These are phyloP conservation scores for Pycnomerus fuliginosus DNA, from an alignment of 2,888 invertebrate species.

Conservation along the genomic window DNA sequence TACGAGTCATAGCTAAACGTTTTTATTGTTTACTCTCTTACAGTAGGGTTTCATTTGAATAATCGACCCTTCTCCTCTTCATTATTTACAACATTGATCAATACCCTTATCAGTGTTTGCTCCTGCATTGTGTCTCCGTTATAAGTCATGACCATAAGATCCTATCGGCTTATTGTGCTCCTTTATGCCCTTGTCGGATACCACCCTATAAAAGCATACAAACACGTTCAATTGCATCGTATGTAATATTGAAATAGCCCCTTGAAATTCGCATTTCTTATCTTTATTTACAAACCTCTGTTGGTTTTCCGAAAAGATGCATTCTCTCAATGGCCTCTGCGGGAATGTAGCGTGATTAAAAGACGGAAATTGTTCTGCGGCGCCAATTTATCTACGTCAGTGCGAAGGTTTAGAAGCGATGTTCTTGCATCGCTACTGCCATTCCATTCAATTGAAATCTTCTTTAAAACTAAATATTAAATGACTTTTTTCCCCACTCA, in stretches of 20 bases:
- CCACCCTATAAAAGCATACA: slow-evolving; percentile 20
- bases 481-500: too few species aligned
- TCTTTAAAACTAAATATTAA: slow-evolving; percentile 25
- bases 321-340: slow-evolving; percentile 42
- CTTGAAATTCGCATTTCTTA: slow-evolving; percentile 16
- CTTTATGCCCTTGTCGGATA: slow-evolving; percentile 30
- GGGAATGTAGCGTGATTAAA: slow-evolving; percentile 52
- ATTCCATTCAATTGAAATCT: slow-evolving; percentile 31
- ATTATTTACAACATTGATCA: slow-evolving; percentile 45
- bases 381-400: slow-evolving; percentile 51
- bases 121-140: slow-evolving; percentile 40
- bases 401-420: slow-evolving; percentile 39
- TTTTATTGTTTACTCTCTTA: slow-evolving; percentile 43
- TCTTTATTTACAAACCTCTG: slow-evolving; percentile 23
- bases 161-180: slow-evolving; percentile 39
- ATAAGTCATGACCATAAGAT: slow-evolving; percentile 42
- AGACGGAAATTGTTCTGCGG: slow-evolving; percentile 53
- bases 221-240: slow-evolving; percentile 26
- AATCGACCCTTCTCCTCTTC: slow-evolving; percentile 43
- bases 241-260: slow-evolving; percentile 24
- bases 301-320: slow-evolving; percentile 36
- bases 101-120: slow-evolving; percentile 42
- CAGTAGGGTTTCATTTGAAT: slow-evolving; percentile 42
- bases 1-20: slow-evolving; percentile 39
- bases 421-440: slow-evolving; percentile 31